Conservation (phyloP, 2,797 vertebrate genomes). For the Cossypha heuglini region DNA sequence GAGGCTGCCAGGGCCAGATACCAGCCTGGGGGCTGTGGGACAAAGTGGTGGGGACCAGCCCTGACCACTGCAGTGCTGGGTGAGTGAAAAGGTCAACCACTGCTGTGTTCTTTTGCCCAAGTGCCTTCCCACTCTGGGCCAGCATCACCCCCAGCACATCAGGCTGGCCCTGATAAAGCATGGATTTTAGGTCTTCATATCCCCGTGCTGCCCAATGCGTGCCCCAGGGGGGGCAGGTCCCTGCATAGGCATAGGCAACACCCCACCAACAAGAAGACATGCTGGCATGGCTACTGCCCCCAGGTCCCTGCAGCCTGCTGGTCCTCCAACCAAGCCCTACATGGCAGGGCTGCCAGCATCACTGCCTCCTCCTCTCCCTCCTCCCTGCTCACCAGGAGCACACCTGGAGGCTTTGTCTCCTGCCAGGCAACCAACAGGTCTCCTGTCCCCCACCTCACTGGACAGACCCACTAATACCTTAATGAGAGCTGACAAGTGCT, state of each 20-base stretch:
- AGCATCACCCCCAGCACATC: neutral
- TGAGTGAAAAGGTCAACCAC: neutral
- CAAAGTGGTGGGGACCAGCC: neutral
- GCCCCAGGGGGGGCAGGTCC: neutral
- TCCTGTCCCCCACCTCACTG: fast-evolving
- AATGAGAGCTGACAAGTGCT: constrained; percentile 1
- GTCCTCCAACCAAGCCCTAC: neutral
- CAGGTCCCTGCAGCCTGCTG: neutral
- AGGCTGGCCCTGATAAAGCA: neutral
- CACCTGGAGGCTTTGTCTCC: fast-evolving
- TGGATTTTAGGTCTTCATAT: neutral
- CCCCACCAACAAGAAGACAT: fast-evolving
- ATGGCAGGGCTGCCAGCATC: neutral
- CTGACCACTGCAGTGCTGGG: neutral
- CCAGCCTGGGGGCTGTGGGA: neutral
- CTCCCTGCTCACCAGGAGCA: neutral
- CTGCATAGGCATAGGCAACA: neutral
- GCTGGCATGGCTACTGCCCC: fast-evolving
- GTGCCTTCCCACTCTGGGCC: neutral
- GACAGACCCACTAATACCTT: neutral
- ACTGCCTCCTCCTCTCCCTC: neutral
- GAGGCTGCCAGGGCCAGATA: neutral
- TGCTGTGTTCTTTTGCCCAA: fast-evolving
- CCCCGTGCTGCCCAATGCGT: fast-evolving
- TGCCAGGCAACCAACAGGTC: fast-evolving